Evolutionary conservation across 1,140 invertebrate species (phyloP).

Genomic region (Drosophila nasuta): DNA sequence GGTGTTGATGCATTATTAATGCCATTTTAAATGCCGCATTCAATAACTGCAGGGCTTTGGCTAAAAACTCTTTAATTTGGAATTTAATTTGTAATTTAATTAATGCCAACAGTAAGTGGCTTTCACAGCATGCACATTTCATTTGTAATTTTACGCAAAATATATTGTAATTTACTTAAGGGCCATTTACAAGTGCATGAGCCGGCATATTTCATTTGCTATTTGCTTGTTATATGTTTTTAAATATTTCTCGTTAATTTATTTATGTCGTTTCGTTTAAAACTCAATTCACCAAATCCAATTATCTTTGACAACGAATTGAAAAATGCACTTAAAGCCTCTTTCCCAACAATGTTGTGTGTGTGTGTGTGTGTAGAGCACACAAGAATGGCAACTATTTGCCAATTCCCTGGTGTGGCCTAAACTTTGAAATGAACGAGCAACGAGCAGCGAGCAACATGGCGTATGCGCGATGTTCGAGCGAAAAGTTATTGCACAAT

Average conservation of each 20-base stretch:
- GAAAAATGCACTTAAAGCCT: slow-evolving; percentile 47
- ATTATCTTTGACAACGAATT: slow-evolving; percentile 53
- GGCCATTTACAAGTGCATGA: slow-evolving; percentile 19
- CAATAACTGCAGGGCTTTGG: slow-evolving; percentile 53
- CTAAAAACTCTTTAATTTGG: slow-evolving; percentile 75
- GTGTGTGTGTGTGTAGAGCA: not conserved
- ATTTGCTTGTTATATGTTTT: slow-evolving; percentile 54
- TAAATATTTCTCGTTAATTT: slow-evolving; percentile 65
- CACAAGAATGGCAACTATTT: slow-evolving; percentile 47
- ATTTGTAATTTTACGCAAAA: slow-evolving; percentile 61
- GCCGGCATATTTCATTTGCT: slow-evolving; percentile 57
- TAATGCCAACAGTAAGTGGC: slow-evolving; percentile 56
- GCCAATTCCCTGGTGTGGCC: slow-evolving; percentile 53
- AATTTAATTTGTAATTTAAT: slow-evolving; percentile 81
- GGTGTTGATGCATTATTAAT: slow-evolving; percentile 80
- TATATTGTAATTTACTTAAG: slow-evolving; percentile 79
- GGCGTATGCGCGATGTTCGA: slow-evolving; percentile 54
- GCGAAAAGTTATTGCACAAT: slow-evolving; percentile 36
- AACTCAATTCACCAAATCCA: slow-evolving; percentile 57
- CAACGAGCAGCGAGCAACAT: not conserved
- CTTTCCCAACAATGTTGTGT: not conserved
- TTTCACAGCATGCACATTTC: slow-evolving; percentile 55
- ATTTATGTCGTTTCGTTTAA: slow-evolving; percentile 63
- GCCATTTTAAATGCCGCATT: slow-evolving; percentile 74
- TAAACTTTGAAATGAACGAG: slow-evolving; percentile 17